Base-by-base conservation (phyloP, 2,888 invertebrate genomes). In the Tromatobia lineatoria region DNA sequence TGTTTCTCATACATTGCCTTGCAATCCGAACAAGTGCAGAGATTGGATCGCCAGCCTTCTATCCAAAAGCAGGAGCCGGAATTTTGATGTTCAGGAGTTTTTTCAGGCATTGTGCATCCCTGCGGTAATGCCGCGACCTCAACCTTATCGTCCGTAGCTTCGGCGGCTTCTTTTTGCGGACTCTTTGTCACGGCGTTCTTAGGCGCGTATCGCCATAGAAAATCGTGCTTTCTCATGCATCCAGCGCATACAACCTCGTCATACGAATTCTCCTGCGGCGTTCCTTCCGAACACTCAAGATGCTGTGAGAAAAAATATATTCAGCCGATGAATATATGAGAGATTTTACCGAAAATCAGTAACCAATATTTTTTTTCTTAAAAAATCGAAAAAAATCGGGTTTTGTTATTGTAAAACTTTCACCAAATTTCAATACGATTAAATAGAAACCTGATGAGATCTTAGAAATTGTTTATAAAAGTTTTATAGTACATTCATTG, bases 211-310 rank as follows among this genome's bases (percentile, higher is more conserved):
- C 96, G 95, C 92, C 96, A 95, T 20, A 98, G 94, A 92, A 98
- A 98, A 11, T 95, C 94, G 94, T 97, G 96, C 78, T 95, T 95
- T n/a, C 95, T 94, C 95, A 98, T 96, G 91, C 98, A 99, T 2
- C 90, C 92, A 74, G 95, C 95, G 92, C 98, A 99, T 74, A 97
- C 95, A 96, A 98, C 97, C 95, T 99, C 98, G 73, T 96, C 95
- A 92, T 96, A 97, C 0, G 89, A 86, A 83, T 89, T 89, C 61
- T 95, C 95, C 38, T 95, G 95, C 87, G 94, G 95, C 13, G 96
- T 95, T 64, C 95, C 94, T 70, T 94, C 93, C 57, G 92, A 91
- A 3, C 95, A 94, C 83, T 96, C 96, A 85, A 98, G 94, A 93
- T 98, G 98, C 88, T 96, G 94, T 11, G 34, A 66, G 4, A 8